Evolutionary conservation across 1,140 invertebrate species (phyloP).

Genomic region (Drosophila cardini): DNA sequence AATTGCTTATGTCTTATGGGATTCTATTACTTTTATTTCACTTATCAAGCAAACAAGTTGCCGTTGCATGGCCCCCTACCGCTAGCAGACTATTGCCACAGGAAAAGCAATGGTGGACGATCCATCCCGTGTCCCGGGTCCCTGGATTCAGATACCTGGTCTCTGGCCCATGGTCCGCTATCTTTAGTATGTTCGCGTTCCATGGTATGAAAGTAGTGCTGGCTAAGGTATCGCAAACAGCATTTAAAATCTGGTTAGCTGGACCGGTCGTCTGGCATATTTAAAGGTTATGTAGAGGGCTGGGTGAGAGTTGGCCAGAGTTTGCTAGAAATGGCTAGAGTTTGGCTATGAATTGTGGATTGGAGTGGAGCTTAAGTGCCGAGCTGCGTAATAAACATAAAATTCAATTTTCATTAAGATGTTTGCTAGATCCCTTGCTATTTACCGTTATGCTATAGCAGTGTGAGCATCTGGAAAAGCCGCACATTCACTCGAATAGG

Average conservation of each 20-base stretch:
- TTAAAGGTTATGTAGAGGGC: constrained; percentile 69
- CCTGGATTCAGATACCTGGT: too few species aligned
- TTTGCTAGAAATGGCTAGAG: neutral
- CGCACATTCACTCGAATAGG: constrained; percentile 25
- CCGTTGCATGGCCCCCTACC: constrained; percentile 56
- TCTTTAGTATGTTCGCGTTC: constrained; percentile 33
- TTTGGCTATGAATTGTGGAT: neutral
- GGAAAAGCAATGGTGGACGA: constrained; percentile 37
- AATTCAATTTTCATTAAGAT: constrained; percentile 83
- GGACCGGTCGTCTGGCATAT: constrained; percentile 45
- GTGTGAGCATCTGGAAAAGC: neutral
- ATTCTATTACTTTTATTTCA: constrained; percentile 77
- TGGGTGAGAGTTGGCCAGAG: neutral
- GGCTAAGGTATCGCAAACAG: constrained; percentile 17
- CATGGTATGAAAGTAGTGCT: constrained; percentile 6
- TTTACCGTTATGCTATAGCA: constrained; percentile 65
- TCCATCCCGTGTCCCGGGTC: neutral
- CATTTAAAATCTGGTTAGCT: constrained; percentile 36
- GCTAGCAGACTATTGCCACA: constrained; percentile 39
- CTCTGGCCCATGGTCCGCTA: constrained; percentile 34
- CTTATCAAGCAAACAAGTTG: constrained; percentile 73
- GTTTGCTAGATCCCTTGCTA: constrained; percentile 70
- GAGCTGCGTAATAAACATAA: constrained; percentile 77
- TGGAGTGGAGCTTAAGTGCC: constrained; percentile 47
- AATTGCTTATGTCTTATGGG: constrained; percentile 1